These are phyloP conservation scores for Catalaphyllia jardinei DNA, from an alignment of 64 coral and sea anemone species.

Conservation along the genomic window DNA sequence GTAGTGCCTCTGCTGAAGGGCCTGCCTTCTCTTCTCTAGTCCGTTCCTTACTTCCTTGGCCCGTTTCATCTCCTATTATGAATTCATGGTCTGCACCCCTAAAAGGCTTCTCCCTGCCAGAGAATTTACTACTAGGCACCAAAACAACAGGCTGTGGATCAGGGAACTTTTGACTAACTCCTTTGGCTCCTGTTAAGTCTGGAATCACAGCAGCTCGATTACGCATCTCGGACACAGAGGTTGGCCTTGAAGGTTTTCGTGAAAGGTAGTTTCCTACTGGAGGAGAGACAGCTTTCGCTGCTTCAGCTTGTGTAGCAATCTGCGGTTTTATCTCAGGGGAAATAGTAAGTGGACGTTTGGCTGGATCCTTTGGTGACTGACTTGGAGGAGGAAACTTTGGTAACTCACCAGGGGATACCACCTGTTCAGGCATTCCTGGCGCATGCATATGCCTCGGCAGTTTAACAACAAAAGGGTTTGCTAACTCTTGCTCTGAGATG, in stretches of 20 bases:
- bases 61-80: not conserved
- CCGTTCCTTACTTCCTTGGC: not conserved
- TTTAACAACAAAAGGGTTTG: constrained; percentile 34
- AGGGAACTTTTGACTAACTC: constrained; percentile 17
- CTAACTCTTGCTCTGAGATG: constrained; percentile 37
- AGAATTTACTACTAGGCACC: not conserved
- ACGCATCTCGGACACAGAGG: constrained; percentile 73
- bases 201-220: constrained; percentile 82
- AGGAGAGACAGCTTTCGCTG: constrained; percentile 39
- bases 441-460: not conserved
- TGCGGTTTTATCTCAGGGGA: constrained; percentile 6
- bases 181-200: constrained; percentile 30
- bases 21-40: not conserved
- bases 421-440: not conserved
- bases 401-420: constrained; percentile 2
- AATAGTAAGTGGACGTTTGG: not conserved
- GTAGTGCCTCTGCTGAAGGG: not conserved
- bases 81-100: not conserved
- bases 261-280: constrained; percentile 54
- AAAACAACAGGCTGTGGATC: constrained; percentile 48
- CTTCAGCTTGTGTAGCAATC: not conserved
- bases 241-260: constrained; percentile 45
- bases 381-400: not conserved
- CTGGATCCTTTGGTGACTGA: constrained; percentile 6
- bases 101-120: not conserved